A percentile compares a stretch with the other conserved stretches of the same genome.
Evolutionary conservation across 1,140 invertebrate genomes (phyloP).

Genomic region (Diploscapter pachys): DNA sequence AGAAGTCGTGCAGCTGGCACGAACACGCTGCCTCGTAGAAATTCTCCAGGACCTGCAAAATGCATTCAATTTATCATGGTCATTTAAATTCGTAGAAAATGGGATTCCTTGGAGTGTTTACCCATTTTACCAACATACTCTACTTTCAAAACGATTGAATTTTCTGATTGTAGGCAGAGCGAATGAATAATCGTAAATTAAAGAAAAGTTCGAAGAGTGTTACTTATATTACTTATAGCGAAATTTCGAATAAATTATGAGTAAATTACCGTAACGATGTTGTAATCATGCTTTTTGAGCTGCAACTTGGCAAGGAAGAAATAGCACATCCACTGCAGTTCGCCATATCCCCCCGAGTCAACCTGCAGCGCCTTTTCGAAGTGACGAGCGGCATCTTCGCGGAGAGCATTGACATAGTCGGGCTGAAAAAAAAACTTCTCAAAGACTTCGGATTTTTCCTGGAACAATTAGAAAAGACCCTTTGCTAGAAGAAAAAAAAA

Average conservation of each 20-base stretch:
- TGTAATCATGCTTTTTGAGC: background rate
- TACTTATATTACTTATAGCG: no score
- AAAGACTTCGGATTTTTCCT: background rate
- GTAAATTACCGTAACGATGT: constrained; percentile 12
- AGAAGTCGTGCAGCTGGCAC: constrained; percentile 19
- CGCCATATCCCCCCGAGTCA: background rate
- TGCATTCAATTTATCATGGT: no score
- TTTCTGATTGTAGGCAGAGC: no score
- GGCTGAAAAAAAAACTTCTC: background rate
- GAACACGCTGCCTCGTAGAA: constrained; percentile 33
- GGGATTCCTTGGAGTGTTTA: no score
- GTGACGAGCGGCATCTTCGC: constrained; percentile 6
- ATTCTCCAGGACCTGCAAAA: constrained; percentile 27
- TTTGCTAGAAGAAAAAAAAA: no score
- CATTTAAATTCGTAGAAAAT: background rate
- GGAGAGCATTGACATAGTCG: background rate
- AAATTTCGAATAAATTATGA: background rate
- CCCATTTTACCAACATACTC: no score
- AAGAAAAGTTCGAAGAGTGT: background rate
- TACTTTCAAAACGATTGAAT: no score
- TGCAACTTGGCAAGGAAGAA: constrained; percentile 26
- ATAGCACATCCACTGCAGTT: constrained; percentile 26
- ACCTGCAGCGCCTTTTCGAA: background rate
- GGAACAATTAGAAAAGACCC: background rate
- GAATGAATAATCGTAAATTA: constrained; percentile 4